Conservation (phyloP, 23 tunicate genomes). For the Halocynthia aurantium region DNA sequence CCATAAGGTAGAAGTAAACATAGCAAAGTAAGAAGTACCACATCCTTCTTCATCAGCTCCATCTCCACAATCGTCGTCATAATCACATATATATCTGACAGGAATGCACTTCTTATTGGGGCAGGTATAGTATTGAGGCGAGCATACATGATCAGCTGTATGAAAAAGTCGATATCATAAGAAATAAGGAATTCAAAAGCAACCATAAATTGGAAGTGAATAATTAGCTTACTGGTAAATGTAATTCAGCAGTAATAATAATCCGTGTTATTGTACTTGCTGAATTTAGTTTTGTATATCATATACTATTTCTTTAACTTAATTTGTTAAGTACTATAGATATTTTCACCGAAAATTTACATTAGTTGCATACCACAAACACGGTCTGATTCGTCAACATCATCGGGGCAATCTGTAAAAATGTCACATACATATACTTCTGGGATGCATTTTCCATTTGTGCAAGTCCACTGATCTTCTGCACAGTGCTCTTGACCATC, state of each 20-base stretch:
- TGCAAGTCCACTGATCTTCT: constrained; percentile 52
- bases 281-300: no score
- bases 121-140: constrained; percentile 37
- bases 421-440: constrained; percentile 47
- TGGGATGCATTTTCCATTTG: constrained; percentile 44
- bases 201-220: not conserved
- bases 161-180: not conserved
- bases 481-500: constrained; percentile 57
- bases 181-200: not conserved
- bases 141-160: constrained; percentile 69
- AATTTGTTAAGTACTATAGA: no score
- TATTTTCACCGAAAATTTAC: no score
- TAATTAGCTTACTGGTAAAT: not conserved
- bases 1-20: no score
- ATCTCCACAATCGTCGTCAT: constrained; percentile 77
- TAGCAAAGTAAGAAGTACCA: constrained; percentile 21
- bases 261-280: no score
- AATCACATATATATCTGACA: constrained; percentile 42
- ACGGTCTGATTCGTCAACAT: constrained; percentile 66
- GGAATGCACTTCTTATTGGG: constrained; percentile 70
- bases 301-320: no score
- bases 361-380: constrained; percentile 48
- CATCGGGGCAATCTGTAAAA: constrained; percentile 45
- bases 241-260: not conserved
- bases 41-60: constrained; percentile 71